phyloP scores from a whole-genome alignment of 2,888 invertebrate species.

The Dendrolimus pini region DNA sequence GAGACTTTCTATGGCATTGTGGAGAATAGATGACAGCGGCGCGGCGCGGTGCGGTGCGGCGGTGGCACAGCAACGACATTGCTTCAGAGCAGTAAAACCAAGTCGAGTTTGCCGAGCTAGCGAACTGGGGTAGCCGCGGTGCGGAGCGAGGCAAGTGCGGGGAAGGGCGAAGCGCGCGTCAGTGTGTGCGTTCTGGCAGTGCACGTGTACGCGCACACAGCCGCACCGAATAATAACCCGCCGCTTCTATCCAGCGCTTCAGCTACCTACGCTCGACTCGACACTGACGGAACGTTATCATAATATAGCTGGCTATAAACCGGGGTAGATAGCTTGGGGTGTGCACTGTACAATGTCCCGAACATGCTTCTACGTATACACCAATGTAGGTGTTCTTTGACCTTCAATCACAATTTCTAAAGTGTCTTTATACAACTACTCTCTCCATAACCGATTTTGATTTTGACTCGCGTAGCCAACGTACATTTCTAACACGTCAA shows the following conservation, averaged over 20 bases:
- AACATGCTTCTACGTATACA: background rate
- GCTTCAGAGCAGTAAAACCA: constrained; percentile 54
- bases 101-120: constrained; percentile 56
- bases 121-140: constrained; percentile 33
- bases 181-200: constrained; percentile 35
- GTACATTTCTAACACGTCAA: no score
- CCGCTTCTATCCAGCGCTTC: constrained; percentile 60
- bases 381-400: no score
- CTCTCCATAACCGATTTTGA: no score
- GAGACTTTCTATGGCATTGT: constrained; percentile 76
- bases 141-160: constrained; percentile 26
- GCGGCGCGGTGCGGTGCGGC: constrained; percentile 28
- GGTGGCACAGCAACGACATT: constrained; percentile 69
- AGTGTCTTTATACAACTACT: no score
- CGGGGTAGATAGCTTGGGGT: constrained; percentile 59
- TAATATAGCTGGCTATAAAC: constrained; percentile 52
- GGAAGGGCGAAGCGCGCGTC: constrained; percentile 20
- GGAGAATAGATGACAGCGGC: constrained; percentile 48
- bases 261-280: constrained; percentile 50
- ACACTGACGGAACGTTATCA: constrained; percentile 30
- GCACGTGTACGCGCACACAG: constrained; percentile 47
- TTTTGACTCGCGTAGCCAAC: no score
- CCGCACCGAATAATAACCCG: constrained; percentile 45
- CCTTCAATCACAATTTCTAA: no score
- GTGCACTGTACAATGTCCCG: background rate